Evolutionary conservation across 2,888 invertebrate species (phyloP), one percentile per base, ranked within the genome.

Genomic region (Phaonia tiefii): DNA sequence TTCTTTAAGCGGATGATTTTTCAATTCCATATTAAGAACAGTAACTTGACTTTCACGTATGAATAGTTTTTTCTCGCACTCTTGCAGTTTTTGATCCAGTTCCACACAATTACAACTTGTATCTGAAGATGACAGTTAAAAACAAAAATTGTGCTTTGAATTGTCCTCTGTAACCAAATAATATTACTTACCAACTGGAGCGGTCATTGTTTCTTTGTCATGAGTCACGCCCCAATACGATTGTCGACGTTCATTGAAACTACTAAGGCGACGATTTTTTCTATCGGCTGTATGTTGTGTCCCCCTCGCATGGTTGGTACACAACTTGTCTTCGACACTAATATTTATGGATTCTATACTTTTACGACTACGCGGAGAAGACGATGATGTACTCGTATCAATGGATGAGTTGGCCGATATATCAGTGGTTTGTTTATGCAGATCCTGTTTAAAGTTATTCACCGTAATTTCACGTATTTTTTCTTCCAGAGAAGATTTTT

Each of bases 11-110:
- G 90, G 89, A 84, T 90, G 88, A 74, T 86, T 86, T 79, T 87
- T 88, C 2, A 88, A 66, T 82, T 90, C 87, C 79, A 89, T 85
- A 1, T 84, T 86, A 0, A 89, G 79, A 0, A 86, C 87, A 1
- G 87, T 87, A 10, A 90, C 88, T 79, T 89, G 88, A 49, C 89
- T 87, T 11, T 88, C 88, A 25, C 85, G 85, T 63, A 90, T 87
- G 17, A 86, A 87, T 0, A 90, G 76, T 17, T 84, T 83, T 2
- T 84, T 86, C 80, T 88, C 86, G 20, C 87, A 85, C n/a, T 89
- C 87, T 25, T 84, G 83, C 0, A 90, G 78, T 79, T 88, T 89
- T 0, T 72, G 67, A 83, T 88, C 85, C 5, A 90, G 77, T 58
- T 86, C 87, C 0, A 69, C 46, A 63, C 89, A 90, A 15, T 85